These are phyloP conservation scores for Clunio marinus DNA, from an alignment of 2,888 invertebrate species.

Conservation along the genomic window DNA sequence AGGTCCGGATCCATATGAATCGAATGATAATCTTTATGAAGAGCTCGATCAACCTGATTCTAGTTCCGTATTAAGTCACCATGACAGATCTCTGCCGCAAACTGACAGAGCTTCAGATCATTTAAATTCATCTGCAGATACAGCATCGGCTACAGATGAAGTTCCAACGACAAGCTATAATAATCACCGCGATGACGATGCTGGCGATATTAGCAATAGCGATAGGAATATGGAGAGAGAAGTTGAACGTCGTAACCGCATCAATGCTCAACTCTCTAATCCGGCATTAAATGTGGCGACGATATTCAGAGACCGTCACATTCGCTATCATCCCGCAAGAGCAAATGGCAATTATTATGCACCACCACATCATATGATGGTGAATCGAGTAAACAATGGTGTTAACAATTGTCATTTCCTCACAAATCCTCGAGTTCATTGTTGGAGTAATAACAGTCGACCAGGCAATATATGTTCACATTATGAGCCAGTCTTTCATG, in stretches of 20 bases:
- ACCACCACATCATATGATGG: conserved; percentile 11
- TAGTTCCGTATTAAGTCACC: conserved; percentile 59
- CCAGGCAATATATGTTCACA: conserved; percentile 49
- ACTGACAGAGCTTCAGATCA: conserved; percentile 42
- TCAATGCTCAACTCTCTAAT: conserved; percentile 49
- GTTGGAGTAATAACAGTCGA: conserved; percentile 45
- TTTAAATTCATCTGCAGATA: conserved; percentile 42
- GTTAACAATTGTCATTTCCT: conserved; percentile 43
- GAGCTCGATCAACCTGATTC: conserved; percentile 60
- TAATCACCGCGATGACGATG: conserved; percentile 12
- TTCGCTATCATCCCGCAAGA: conserved; percentile 44
- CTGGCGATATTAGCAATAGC: conserved; percentile 37
- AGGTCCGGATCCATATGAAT: conserved; percentile 61
- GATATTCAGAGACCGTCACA: conserved; percentile 47
- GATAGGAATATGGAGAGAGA: conserved; percentile 47
- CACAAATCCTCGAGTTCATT: conserved; percentile 49
- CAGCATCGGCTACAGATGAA: conserved; percentile 26
- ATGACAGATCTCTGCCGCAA: conserved; percentile 50
- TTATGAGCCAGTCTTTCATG: conserved; percentile 69
- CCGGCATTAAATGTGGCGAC: conserved; percentile 45
- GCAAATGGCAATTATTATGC: conserved; percentile 41
- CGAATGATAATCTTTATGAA: conserved; percentile 74
- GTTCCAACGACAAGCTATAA: conserved; percentile 15
- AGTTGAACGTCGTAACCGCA: conserved; percentile 49
- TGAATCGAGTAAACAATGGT: conserved; percentile 7